Evolutionary conservation across 2,888 invertebrate species (phyloP), one percentile per base, ranked within the genome.

Genomic region (Ophion ellenae): DNA sequence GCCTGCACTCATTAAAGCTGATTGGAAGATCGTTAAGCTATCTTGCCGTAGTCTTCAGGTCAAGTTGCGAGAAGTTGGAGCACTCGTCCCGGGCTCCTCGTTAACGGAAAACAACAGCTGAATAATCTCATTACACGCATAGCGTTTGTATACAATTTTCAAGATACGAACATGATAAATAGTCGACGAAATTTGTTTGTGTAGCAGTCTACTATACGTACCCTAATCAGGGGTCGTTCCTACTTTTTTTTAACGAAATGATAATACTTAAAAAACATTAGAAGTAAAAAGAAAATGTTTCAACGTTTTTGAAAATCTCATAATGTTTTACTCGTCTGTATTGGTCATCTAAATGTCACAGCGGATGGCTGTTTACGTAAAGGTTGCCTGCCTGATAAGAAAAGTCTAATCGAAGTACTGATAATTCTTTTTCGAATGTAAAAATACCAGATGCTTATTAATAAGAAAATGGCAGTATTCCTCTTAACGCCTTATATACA

Each of bases 1-100:
- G 81, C 40, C 53, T 28, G 20, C 24, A 73, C 75, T 85, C 82
- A 79, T 85, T 85, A 85, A 75, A 40, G 66, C 66, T 82, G 85
- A 85, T 79, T 85, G 82, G 71, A 71, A 66, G 71, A 79, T 82
- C 79, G 79, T 82, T 82, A 71, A 79, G 75, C 61, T 66, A 63
- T 79, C 40, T 83, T 61, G 24, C 61, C 66, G 28, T 45, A 36
- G 66, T 47, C 63, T 45, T 61, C 64, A 74, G 32, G 36, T 85
- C 82, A 70, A 79, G 61, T 82, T 71, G 20, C 78, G 63, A 66
- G 28, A 77, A 57, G 70, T 28, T 70, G 32, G n/a, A 45, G 24
- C 17, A 5, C 71, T 53, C 66, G 61, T 59, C 70, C 17, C 28
- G 20, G 75, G 17, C 20, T 71, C 24, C 69, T 84, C 77, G 81